Percentiles rank a stretch among this genome's conserved stretches.
phyloP scores from a whole-genome alignment of 1,140 invertebrate genomes.

The Drosophila pseudoananassae region DNA sequence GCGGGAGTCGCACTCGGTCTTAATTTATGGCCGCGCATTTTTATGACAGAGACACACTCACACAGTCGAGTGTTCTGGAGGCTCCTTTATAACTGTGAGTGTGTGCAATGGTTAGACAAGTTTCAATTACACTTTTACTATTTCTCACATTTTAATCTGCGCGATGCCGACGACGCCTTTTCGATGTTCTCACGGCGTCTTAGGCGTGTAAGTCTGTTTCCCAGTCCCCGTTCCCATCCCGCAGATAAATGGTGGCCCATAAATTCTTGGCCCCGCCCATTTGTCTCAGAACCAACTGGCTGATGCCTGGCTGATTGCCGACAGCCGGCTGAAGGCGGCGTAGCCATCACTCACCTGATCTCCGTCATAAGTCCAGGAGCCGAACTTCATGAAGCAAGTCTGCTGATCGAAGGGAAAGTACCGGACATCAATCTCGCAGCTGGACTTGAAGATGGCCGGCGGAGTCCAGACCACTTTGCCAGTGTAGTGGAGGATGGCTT shows the following conservation, averaged over 20 bases:
- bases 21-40: constrained; percentile 80
- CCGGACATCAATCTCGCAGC: constrained; percentile 97
- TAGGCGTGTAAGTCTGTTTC: constrained; percentile 67
- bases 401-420: constrained; percentile 99
- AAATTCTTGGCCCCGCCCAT: constrained; percentile 67
- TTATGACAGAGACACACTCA: constrained; percentile 71
- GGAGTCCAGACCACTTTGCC: constrained; percentile 97
- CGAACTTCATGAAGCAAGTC: constrained; percentile 98
- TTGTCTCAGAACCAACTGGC: constrained; percentile 25
- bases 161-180: constrained; percentile 63
- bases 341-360: constrained; percentile 88
- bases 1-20: constrained; percentile 65
- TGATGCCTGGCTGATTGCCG: background rate
- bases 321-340: background rate
- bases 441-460: constrained; percentile 98
- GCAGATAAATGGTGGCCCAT: constrained; percentile 63
- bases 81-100: constrained; percentile 9
- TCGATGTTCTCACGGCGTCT: constrained; percentile 69
- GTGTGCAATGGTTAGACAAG: constrained; percentile 73
- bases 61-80: constrained; percentile 46
- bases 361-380: constrained; percentile 99
- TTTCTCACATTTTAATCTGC: constrained; percentile 81
- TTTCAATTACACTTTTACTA: constrained; percentile 83
- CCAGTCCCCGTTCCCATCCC: constrained; percentile 13
- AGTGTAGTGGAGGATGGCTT: constrained; percentile 94